Evolutionary conservation across 2,113 vertebrate species (phyloP).

Genomic region (Scolopax mira): DNA sequence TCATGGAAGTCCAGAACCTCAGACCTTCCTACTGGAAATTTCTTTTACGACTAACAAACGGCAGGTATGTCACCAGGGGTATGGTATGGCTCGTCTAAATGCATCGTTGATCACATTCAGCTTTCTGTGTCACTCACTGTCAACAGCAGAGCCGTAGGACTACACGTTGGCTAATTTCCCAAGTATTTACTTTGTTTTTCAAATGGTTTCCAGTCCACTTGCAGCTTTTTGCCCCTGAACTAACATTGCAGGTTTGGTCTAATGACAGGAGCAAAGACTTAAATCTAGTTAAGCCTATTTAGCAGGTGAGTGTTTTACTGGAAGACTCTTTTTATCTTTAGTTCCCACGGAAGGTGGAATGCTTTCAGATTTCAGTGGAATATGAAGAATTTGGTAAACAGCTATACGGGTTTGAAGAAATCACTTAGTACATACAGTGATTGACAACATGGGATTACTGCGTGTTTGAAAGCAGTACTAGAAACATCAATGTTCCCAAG

Average conservation of each 20-base stretch:
- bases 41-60: constrained; percentile 91
- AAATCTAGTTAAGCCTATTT: background rate
- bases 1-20: constrained; percentile 97
- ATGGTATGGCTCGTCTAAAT: background rate
- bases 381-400: background rate
- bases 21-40: constrained; percentile 98
- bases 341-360: background rate
- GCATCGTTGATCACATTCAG: background rate
- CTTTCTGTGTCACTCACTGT: background rate
- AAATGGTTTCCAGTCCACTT: background rate
- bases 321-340: background rate
- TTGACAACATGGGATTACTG: background rate
- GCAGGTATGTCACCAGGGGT: constrained; percentile 80
- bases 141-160: background rate
- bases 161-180: background rate
- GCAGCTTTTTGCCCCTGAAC: background rate
- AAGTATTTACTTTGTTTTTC: background rate
- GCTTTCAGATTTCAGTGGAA: background rate
- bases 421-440: background rate
- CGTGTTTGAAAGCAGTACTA: background rate
- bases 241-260: background rate
- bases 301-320: background rate
- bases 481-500: background rate
- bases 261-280: background rate
- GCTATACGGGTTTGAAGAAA: background rate